A percentile compares a stretch with the other conserved stretches of the same genome.
phyloP scores from a whole-genome alignment of 1,140 invertebrate species.

The Hestina assimilis region DNA sequence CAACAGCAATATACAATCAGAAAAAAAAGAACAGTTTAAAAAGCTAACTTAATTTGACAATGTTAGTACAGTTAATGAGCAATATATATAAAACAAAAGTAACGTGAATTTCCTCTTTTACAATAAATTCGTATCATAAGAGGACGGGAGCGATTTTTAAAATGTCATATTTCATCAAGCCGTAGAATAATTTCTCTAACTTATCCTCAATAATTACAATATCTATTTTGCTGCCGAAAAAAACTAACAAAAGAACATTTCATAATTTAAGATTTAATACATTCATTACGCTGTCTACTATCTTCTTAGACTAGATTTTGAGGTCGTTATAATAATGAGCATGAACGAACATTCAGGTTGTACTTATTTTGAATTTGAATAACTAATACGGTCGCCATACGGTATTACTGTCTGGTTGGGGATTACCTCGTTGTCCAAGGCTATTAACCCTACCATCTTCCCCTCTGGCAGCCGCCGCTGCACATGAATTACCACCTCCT shows the following conservation, averaged over 20 bases:
- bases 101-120: not conserved
- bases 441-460: constrained; percentile 81
- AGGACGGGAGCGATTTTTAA: constrained; percentile 63
- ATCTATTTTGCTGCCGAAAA: constrained; percentile 63
- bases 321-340: not conserved
- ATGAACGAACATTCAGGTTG: not conserved
- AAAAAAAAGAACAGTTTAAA: no score
- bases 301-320: constrained; percentile 1
- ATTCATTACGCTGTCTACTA: not conserved
- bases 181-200: not conserved
- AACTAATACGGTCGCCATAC: constrained; percentile 81
- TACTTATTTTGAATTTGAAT: constrained; percentile 2
- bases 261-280: not conserved
- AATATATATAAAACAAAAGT: constrained; percentile 1
- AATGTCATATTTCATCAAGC: not conserved
- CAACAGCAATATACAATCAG: no score
- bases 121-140: constrained; percentile 49
- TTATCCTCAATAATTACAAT: constrained; percentile 19
- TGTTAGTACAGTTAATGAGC: no score
- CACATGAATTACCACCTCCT: constrained; percentile 81
- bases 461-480: constrained; percentile 80
- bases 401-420: constrained; percentile 82
- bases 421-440: constrained; percentile 81
- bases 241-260: constrained; percentile 21
- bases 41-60: no score